Percentiles rank a stretch among this genome's conserved stretches.
Evolutionary conservation across 2,113 vertebrate genomes (phyloP).

Genomic region (Gila orcuttii): DNA sequence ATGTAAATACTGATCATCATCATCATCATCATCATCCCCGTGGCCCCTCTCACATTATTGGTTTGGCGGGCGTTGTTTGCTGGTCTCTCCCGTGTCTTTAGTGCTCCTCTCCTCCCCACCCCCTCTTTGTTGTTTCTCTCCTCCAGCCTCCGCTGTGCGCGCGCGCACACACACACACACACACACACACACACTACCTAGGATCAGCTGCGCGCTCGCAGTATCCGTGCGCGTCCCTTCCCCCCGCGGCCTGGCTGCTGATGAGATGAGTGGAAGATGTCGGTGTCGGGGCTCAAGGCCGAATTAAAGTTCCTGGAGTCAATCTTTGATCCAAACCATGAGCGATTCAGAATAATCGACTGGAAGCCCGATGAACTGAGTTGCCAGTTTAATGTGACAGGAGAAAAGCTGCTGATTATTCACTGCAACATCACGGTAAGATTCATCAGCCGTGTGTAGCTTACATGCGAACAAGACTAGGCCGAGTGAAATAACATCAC

Average conservation of each 20-base stretch:
- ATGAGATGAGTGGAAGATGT: conserved; percentile 92
- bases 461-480: conserved; percentile 7
- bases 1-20: neutral
- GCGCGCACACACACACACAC: neutral
- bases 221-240: conserved; percentile 70
- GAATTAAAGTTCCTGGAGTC: conserved; percentile 97
- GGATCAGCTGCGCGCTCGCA: conserved; percentile 52
- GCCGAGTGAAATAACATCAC: conserved; percentile 33
- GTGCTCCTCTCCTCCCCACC: neutral
- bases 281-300: conserved; percentile 95
- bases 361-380: conserved; percentile 95
- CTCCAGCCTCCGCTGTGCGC: conserved; percentile 25
- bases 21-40: neutral
- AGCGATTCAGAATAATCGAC: conserved; percentile 93
- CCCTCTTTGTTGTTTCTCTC: conserved; percentile 46
- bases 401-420: conserved; percentile 86
- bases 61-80: conserved; percentile 36
- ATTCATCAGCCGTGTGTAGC: conserved; percentile 41
- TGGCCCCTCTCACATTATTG: neutral
- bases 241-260: conserved; percentile 75
- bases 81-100: conserved; percentile 9
- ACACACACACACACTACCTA: neutral
- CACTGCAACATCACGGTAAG: conserved; percentile 97
- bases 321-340: conserved; percentile 95
- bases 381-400: conserved; percentile 88